Base-by-base conservation (phyloP, 2,888 invertebrate species). In the Onchidella celtica region DNA sequence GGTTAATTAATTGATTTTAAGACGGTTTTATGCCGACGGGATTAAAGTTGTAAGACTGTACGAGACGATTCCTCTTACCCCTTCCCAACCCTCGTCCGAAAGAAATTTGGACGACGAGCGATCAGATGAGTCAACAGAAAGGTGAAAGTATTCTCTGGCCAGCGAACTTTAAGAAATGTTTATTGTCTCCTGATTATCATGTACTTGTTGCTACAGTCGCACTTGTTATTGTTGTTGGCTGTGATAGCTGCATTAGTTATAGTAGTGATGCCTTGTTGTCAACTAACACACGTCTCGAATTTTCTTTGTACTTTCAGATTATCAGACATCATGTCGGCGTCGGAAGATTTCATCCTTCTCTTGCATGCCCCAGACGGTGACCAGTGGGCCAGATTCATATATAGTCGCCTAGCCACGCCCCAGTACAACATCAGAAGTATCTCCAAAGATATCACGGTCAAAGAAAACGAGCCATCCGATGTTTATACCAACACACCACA, bases 381-480 rank as follows among this genome's bases (percentile, higher is more conserved):
- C 27, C 59, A 59, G n/a, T 81, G 81, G 81, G 74, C 81, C 0
- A 34, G 47, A 1, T 81, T 81, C 40, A 68, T 81, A 3, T 6
- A 59, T 21, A n/a, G 24, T 29, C 74, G 81, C n/a, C 24, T 81
- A 29, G 59, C 11, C 21, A 11, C 40, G 29, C 74, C 74, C 9
- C 68, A 68, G 21, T 81, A 75, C 55, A 55, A 34, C 32, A 81
- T 81, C 69, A 75, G 21, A 17, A 75, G 81, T 55, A 80, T 68
- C 0, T 38, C 66, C 24, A 55, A 55, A 65, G 73, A 80, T 17
- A 32, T 79, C 3, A 63, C 59, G 1, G 32, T 34, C 21, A 0
- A 38, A 11, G 27, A 29, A 38, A 2, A 0, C 6, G 14, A 29
- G 59, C 17, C 4, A 34, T 11, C 68, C 1, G 24, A 32, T 2